Evolutionary conservation across 2,888 invertebrate genomes (phyloP), one percentile per base, ranked within the genome.

Genomic region (Caenorhabditis imperialis): DNA sequence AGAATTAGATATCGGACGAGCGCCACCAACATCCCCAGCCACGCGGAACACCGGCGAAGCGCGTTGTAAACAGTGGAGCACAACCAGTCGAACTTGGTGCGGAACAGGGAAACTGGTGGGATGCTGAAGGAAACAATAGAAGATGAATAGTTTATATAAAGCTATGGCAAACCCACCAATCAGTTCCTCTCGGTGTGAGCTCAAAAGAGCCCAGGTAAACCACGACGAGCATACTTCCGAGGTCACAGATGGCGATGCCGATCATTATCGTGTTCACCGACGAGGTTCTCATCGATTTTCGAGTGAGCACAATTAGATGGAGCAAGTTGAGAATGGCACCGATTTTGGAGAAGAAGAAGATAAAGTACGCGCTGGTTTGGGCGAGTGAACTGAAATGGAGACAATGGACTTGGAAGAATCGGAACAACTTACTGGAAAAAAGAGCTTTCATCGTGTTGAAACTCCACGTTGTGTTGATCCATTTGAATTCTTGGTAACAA

Each of bases 281-380:
- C 7, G 65, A 65, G 3, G 48, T 65, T 47, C 38, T 48, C 65
- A 65, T 57, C 2, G 42, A 33, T 18, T 57, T 65, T 18, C 57
- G 40, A 14, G 55, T 57, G 0, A 65, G 35, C 14, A 65, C 20
- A 6, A 55, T 6, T 0, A 65, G 10, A 40, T 65, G 65, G 27
- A 50, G 27, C 3, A 45, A 7, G n/a, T 47, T 58, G 0, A 58
- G 25, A 4, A 58, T 25, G 3, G 20, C 23, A 3, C 58, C 58
- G 7, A 58, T 27, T 27, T 18, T 47, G 1, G 58, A 58, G 18
- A 58, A 58, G 30, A 7, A 30, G 30, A 30, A 30, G 6, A 7
- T 6, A 6, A 30, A 30, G 7, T 30, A 6, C 30, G 10, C 6
- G 10, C 30, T 30, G 6, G 30, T 7, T 10, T 30, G 6, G 30